Evolutionary conservation across 1,140 invertebrate species (phyloP).

Genomic region (Aricia agestis): DNA sequence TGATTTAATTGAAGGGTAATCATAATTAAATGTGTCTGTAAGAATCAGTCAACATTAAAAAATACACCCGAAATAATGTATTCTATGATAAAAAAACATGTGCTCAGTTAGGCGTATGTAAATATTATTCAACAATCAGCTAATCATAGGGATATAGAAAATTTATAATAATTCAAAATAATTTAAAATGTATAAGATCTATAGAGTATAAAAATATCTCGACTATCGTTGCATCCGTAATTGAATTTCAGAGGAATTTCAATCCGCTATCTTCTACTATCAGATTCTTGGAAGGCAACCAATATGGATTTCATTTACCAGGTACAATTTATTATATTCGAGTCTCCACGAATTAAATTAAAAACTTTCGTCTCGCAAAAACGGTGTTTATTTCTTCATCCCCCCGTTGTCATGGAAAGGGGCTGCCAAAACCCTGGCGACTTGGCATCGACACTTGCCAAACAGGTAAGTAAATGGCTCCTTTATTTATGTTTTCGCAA

Average conservation of each 20-base stretch:
- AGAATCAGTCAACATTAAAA: too few species aligned
- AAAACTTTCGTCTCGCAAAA: neutral
- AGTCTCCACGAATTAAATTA: constrained; percentile 4
- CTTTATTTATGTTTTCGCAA: neutral
- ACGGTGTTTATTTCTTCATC: constrained; percentile 4
- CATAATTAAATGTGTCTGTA: too few species aligned
- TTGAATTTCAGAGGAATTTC: neutral
- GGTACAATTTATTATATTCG: constrained; percentile 8
- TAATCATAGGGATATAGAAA: too few species aligned
- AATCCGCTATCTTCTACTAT: neutral
- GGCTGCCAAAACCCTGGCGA: neutral
- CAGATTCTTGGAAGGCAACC: constrained; percentile 9
- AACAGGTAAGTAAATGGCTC: constrained; percentile 4
- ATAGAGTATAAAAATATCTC: neutral
- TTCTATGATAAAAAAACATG: too few species aligned
- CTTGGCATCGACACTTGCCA: constrained; percentile 11
- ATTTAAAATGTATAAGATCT: too few species aligned
- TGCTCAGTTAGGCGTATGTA: too few species aligned
- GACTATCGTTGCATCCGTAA: neutral
- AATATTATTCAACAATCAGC: too few species aligned
- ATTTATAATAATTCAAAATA: too few species aligned
- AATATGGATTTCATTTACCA: constrained; percentile 7
- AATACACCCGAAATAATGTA: too few species aligned
- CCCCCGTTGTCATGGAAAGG: neutral
- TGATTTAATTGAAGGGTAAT: too few species aligned